phyloP scores from a whole-genome alignment of 2,888 invertebrate species.

The Synanthedon tipuliformis region DNA sequence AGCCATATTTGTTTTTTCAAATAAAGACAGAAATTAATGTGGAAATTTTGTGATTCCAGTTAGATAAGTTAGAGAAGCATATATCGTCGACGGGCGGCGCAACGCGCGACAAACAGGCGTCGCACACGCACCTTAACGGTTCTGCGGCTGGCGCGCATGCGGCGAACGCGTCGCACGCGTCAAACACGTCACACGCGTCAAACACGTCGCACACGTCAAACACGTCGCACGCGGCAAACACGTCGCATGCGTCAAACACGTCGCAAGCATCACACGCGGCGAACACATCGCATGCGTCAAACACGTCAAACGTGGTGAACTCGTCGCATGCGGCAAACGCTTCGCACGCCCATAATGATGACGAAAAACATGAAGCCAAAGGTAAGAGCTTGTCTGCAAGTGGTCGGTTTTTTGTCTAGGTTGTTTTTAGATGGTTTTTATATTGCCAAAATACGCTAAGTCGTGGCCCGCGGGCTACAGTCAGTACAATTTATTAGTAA shows the following conservation, averaged over 20 bases:
- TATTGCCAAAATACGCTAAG: constrained; percentile 17
- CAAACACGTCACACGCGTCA: too few relatives aligned
- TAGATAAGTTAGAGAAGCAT: constrained; percentile 50
- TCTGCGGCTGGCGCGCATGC: constrained; percentile 8
- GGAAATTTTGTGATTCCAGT: constrained; percentile 21
- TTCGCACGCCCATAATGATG: constrained; percentile 9
- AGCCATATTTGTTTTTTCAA: background rate
- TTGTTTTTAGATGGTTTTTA: too few relatives aligned
- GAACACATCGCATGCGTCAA: too few relatives aligned
- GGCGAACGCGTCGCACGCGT: background rate
- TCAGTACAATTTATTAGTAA: too few relatives aligned
- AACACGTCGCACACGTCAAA: constrained; percentile 5
- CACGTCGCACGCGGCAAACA: constrained; percentile 16
- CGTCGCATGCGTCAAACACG: constrained; percentile 6
- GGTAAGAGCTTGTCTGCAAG: constrained; percentile 10
- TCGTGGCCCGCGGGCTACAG: background rate
- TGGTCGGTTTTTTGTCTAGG: too few relatives aligned
- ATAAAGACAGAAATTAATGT: background rate
- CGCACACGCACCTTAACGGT: constrained; percentile 13
- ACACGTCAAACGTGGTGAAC: constrained; percentile 11
- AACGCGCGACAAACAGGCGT: constrained; percentile 17
- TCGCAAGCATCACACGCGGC: constrained; percentile 15
- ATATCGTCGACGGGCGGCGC: constrained; percentile 21
- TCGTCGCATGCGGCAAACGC: too few relatives aligned
- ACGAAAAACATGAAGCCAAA: constrained; percentile 25